Base-by-base conservation (phyloP, 2,797 vertebrate species). In the Squalus acanthias region DNA sequence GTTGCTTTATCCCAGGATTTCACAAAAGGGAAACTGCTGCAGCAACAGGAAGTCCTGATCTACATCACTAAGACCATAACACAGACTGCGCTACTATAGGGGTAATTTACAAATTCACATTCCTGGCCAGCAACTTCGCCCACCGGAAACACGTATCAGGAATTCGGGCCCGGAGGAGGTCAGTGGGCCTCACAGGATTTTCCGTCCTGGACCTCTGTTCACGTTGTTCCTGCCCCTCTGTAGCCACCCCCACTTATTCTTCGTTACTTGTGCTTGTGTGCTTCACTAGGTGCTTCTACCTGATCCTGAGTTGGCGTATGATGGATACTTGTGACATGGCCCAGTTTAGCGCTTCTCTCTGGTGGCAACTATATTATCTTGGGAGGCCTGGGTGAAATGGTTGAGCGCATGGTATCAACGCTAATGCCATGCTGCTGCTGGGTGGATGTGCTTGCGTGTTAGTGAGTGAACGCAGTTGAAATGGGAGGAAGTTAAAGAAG, bases 11-110 rank as follows among this genome's bases (percentile, higher is more conserved):
- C n/a, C 33, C n/a, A 92, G 63, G 29, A 92, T 92, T 92, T 67
- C 33, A n/a, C 60, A n/a, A 92, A 29, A 92, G 89, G 89, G 63
- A 92, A 92, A 92, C 63, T 67, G 33, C 15, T 65, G 17, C 17
- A 92, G 89, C 60, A 92, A 92, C 89, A 92, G 89, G 89, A 92
- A 92, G 89, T 92, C 89, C 89, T 67, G 89, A 92, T 92, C 33
- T 7, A 92, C 89, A 92, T 92, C 89, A 92, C 89, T 7, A 67
- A 65, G 33, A 67, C 89, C 60, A 92, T 39, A 92, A 63, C 33
- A 63, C 57, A 33, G 88, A 60, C 88, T 33, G 15, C 5, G 57
- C 60, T 20, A 63, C 60, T 65, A n/a, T 2, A 8, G 33, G 89
- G 6, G 17, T 92, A 92, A 92, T 92, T 22, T 92, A 39, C 63